phyloP scores from a whole-genome alignment of 2,797 vertebrate genomes.

The Coregonus sp. region DNA sequence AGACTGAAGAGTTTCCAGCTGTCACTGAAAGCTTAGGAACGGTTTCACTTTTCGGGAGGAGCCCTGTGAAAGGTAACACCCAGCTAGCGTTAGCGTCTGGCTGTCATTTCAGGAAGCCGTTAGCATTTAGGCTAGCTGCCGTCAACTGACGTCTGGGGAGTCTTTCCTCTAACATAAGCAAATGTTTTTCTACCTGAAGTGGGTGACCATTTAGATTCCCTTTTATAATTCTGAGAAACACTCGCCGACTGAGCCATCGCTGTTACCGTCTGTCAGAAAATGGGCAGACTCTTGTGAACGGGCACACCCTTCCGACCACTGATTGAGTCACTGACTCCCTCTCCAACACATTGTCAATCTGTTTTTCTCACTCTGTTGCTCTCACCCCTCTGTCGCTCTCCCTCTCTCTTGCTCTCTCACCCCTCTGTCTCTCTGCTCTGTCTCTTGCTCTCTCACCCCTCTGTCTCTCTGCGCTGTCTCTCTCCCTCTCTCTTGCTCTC shows the following conservation, averaged over 20 bases:
- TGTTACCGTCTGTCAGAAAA: conserved; percentile 26
- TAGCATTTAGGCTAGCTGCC: too few species aligned
- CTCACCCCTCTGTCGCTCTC: too few species aligned
- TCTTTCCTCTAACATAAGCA: neutral
- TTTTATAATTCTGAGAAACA: neutral
- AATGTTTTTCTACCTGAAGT: neutral
- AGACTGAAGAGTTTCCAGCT: neutral
- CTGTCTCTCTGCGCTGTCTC: too few species aligned
- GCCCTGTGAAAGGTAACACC: neutral
- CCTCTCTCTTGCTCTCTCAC: too few species aligned
- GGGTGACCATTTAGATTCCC: neutral
- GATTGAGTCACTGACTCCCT: conserved; percentile 17
- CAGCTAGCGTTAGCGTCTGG: too few species aligned
- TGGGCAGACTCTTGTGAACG: neutral
- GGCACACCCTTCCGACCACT: neutral
- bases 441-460: too few species aligned
- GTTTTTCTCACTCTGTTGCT: neutral
- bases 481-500: too few species aligned
- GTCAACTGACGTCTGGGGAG: neutral
- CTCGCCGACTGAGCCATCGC: neutral
- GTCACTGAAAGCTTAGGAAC: neutral
- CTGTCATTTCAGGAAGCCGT: too few species aligned
- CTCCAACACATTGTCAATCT: conserved; percentile 9
- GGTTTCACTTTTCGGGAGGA: neutral
- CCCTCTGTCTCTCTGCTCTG: too few species aligned